phyloP scores from a whole-genome alignment of 2,888 invertebrate species.

The Caenorhabditis sulstoni region DNA sequence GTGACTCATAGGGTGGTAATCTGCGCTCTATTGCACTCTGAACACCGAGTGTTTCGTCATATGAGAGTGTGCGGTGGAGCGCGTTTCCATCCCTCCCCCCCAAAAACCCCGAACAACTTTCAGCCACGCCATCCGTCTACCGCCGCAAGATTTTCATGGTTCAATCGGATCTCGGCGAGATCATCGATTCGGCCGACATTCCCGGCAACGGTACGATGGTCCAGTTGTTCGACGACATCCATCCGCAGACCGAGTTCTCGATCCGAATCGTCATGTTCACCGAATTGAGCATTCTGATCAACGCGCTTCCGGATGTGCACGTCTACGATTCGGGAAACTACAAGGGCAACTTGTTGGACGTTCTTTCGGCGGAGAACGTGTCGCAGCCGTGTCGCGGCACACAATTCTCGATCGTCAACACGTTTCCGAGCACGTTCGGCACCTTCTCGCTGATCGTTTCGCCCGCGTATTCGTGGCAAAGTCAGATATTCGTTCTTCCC shows the following conservation, averaged over 20 bases:
- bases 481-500: background rate
- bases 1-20: too few species aligned
- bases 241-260: conserved; percentile 1
- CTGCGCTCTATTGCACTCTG: too few species aligned
- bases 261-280: conserved; percentile 24
- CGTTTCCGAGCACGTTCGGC: background rate
- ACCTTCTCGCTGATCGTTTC: conserved; percentile 14
- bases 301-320: background rate
- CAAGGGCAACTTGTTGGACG: conserved; percentile 34
- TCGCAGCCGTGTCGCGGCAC: conserved; percentile 11
- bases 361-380: conserved; percentile 5
- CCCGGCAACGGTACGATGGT: background rate
- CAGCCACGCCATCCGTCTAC: conserved; percentile 15
- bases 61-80: too few species aligned
- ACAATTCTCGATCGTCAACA: conserved; percentile 28
- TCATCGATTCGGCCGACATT: conserved; percentile 12
- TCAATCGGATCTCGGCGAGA: background rate
- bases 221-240: conserved; percentile 7
- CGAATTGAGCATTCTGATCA: background rate
- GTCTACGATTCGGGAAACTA: conserved; percentile 29
- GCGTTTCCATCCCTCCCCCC: too few species aligned
- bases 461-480: background rate
- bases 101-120: too few species aligned
- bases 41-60: too few species aligned
- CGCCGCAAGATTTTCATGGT: conserved; percentile 11